These are phyloP conservation scores for Gallinago jamesoni DNA, from an alignment of 2,113 vertebrate genomes.

Conservation along the genomic window DNA sequence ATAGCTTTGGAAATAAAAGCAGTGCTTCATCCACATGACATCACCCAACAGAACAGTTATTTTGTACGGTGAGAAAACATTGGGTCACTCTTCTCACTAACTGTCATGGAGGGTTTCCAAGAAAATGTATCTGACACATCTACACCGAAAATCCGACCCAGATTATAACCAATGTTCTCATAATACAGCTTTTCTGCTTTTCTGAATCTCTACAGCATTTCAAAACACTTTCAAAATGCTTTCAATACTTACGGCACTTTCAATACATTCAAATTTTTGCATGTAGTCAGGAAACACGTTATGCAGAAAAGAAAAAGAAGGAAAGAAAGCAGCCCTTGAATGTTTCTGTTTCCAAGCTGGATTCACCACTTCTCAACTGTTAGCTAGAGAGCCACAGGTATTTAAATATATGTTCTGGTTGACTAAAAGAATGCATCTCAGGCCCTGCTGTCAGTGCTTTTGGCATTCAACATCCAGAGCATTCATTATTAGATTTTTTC, in stretches of 20 bases:
- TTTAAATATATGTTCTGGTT: background rate
- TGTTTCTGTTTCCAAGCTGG: background rate
- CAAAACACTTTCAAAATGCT: background rate
- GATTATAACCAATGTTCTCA: background rate
- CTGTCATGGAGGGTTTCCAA: constrained; percentile 23
- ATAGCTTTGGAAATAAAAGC: background rate
- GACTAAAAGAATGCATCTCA: background rate
- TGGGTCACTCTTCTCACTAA: constrained; percentile 22
- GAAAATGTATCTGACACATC: constrained; percentile 18
- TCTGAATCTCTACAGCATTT: background rate
- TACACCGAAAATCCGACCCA: constrained; percentile 23
- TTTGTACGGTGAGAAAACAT: constrained; percentile 19
- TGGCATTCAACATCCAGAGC: background rate
- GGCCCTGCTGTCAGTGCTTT: background rate
- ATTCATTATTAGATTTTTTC: background rate
- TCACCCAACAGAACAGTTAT: background rate
- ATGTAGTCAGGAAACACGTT: background rate
- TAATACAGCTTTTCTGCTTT: background rate
- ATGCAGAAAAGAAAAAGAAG: background rate
- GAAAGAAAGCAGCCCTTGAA: background rate
- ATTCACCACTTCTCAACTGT: background rate
- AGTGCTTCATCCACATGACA: background rate
- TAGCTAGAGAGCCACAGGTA: background rate
- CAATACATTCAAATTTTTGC: background rate
- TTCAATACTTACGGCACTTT: background rate